Evolutionary conservation across 2,113 vertebrate species (phyloP).

Genomic region (Natator depressus): DNA sequence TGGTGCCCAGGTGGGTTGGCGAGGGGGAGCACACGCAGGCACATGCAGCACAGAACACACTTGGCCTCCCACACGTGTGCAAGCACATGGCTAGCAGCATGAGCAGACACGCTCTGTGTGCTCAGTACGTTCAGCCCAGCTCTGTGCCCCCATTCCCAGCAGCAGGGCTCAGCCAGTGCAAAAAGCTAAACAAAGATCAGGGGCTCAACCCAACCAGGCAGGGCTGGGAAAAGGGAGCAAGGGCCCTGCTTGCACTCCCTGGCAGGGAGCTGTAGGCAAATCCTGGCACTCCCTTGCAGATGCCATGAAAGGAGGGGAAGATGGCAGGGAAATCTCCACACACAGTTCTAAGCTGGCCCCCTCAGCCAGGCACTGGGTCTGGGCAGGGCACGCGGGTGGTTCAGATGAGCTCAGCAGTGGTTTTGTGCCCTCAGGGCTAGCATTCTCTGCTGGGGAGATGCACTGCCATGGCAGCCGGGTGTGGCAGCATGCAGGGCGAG

Average conservation of each 20-base stretch:
- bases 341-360: neutral
- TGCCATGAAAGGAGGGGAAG: neutral
- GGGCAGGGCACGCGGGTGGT: fast-evolving
- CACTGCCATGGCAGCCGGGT: neutral
- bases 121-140: neutral
- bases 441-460: neutral
- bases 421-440: neutral
- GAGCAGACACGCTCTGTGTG: neutral
- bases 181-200: neutral
- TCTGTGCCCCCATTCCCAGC: neutral
- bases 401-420: neutral
- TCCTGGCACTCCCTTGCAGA: neutral
- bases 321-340: neutral
- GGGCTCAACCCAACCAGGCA: neutral
- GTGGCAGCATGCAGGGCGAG: neutral
- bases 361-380: neutral
- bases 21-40: fast-evolving
- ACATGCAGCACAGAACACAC: fast-evolving
- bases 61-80: fast-evolving
- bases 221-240: neutral
- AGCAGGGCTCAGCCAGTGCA: neutral
- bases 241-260: neutral
- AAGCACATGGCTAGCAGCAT: neutral
- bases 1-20: neutral
- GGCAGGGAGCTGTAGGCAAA: neutral